Evolutionary conservation across 2,113 vertebrate species (phyloP), one percentile per base, ranked within the genome.

Genomic region (Monopterus albus): DNA sequence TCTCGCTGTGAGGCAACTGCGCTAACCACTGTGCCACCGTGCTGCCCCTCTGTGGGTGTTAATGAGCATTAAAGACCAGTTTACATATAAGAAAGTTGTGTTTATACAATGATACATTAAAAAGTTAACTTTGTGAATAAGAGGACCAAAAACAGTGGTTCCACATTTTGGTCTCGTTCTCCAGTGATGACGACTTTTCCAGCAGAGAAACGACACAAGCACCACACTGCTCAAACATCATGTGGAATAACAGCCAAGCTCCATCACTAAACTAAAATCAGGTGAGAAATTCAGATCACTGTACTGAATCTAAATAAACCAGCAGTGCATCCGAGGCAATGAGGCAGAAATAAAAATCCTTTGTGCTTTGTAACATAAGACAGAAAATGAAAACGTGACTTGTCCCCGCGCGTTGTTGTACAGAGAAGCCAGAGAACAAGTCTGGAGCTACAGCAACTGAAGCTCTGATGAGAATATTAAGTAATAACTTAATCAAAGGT

Each of bases 181-280:
- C 85, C 90, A 91, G 90, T 90, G 88, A 80, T 75, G 6, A 23
- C 36, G 76, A 7, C 7, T 11, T 53, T 10, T 36, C 20, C 11
- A 69, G 35, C 55, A 35, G 18, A 15, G 18, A n/a, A 18, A n/a
- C 15, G 23, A 10, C 18, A 18, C 7, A 3, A 13, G 35, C 52
- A 52, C 11, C 55, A 47, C 42, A 17, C 40, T 59, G 11, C 33
- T 59, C 33, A 28, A 18, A 29, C 61, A 56, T 55, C 59, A 36
- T 13, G 40, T 23, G 21, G 11, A 42, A 60, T 14, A 50, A 76
- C 43, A 49, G 25, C 40, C 36, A 42, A 28, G 33, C n/a, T 25
- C 29, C 25, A 26, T 47, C 26, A 55, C 18, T 56, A 31, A n/a
- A 31, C 29, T 31, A 33, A 55, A 55, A 6, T 15, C 21, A 15